Evolutionary conservation across 2,888 invertebrate genomes (phyloP).

Genomic region (Colletes collaris): DNA sequence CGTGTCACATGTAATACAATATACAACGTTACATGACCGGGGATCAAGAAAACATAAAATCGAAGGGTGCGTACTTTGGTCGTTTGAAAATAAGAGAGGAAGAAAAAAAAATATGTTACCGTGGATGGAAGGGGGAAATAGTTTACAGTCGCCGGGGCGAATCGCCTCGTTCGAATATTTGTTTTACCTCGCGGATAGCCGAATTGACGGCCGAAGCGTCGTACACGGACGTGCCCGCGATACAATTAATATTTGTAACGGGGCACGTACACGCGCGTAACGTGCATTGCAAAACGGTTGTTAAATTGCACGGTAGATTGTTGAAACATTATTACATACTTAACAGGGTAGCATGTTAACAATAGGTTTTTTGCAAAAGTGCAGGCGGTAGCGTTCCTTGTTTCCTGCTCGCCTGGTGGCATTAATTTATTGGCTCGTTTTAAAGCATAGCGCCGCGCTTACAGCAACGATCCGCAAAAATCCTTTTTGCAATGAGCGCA

Average conservation of each 20-base stretch:
- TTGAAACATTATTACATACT: slow-evolving; percentile 62
- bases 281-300: slow-evolving; percentile 46
- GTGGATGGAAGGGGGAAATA: background rate
- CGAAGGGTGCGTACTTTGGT: background rate
- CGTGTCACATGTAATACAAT: too few species aligned
- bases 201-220: background rate
- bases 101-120: background rate
- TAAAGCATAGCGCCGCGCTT: slow-evolving; percentile 34
- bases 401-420: slow-evolving; percentile 62
- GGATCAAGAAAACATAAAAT: slow-evolving; percentile 3
- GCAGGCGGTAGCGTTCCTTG: slow-evolving; percentile 16
- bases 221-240: background rate
- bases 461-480: slow-evolving; percentile 34
- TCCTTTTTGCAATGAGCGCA: slow-evolving; percentile 45
- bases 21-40: background rate
- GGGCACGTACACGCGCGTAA: background rate
- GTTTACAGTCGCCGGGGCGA: background rate
- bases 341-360: slow-evolving; percentile 63
- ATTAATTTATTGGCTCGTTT: slow-evolving; percentile 65
- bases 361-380: slow-evolving; percentile 67
- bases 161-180: too few species aligned
- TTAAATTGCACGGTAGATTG: slow-evolving; percentile 50
- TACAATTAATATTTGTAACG: slow-evolving; percentile 4
- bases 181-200: background rate
- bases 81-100: too few species aligned